A percentile compares a stretch with the other conserved stretches of the same genome.
These are phyloP conservation scores for Araneus ventricosus DNA, from an alignment of 1,140 invertebrate genomes.

Conservation along the genomic window DNA sequence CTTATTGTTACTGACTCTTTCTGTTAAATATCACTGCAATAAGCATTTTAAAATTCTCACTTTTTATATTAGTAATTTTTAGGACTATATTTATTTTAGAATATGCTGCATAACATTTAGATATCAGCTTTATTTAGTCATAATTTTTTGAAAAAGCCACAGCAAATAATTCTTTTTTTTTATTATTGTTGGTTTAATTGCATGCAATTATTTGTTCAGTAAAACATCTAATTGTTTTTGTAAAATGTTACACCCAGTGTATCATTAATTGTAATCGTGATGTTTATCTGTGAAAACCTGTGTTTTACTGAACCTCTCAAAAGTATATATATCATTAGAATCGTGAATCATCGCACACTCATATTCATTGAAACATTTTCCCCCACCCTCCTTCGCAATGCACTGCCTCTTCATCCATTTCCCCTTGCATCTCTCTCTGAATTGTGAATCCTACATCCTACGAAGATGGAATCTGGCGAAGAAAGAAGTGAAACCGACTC, in stretches of 20 bases:
- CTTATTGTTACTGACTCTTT: too few relatives aligned
- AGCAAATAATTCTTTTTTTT: background rate
- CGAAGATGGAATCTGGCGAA: constrained; percentile 47
- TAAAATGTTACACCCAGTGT: background rate
- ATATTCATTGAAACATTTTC: constrained; percentile 67
- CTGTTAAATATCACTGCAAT: too few relatives aligned
- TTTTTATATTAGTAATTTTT: too few relatives aligned
- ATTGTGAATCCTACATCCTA: background rate
- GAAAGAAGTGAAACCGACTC: constrained; percentile 1
- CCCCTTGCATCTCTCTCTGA: constrained; percentile 47
- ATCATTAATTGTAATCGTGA: background rate
- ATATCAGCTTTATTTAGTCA: background rate
- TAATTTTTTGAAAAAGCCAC: background rate
- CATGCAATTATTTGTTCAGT: background rate
- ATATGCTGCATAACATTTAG: background rate
- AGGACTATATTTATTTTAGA: too few relatives aligned
- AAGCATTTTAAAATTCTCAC: too few relatives aligned
- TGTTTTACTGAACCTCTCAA: constrained; percentile 73
- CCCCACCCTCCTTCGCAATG: constrained; percentile 54
- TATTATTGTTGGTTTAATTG: too few relatives aligned
- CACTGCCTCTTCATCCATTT: constrained; percentile 58
- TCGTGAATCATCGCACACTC: constrained; percentile 71
- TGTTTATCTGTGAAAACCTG: background rate
- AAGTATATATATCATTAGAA: constrained; percentile 42
- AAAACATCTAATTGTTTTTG: background rate